Evolutionary conservation across 2,888 invertebrate species (phyloP), one percentile per base, ranked within the genome.

Genomic region (Neoascia interrupta): DNA sequence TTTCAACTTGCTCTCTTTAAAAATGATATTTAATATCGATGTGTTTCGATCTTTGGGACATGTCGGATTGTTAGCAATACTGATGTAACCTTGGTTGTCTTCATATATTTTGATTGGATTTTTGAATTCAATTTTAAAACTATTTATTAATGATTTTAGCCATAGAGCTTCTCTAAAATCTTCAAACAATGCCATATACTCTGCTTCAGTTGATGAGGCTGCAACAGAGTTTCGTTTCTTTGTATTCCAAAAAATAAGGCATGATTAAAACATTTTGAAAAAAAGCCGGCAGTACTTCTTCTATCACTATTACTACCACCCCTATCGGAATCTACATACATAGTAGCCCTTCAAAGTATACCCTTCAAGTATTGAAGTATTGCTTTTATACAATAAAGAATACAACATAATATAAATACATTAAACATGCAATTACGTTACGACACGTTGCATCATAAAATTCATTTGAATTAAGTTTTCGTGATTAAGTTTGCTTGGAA

Each of bases 391-490:
- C 75, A 58, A 49, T 81, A 81, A 39, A 81, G 75, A 51, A 80
- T 19, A 3, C 80, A 75, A 53, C 74, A 79, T 56, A 68, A 5
- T 76, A 81, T 81, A 2, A 5, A 6, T 81, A 82, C 80, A 81
- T 82, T 26, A 82, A 75, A 66, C 72, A 82, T 5, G 79, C 82
- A 13, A 82, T 61, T 15, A 83, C 39, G 58, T 74, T 83, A 66
- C 58, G 37, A 75, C 75, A 83, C 11, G 82, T 81, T 3, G 82
- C 82, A 74, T 82, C 75, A 82, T 51, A 82, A 34, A 45, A 31
- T 72, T 82, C 73, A 15, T 84, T 82, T 53, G 74, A 82, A 81
- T 83, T 82, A 23, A 84, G 69, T 74, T 76, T 51, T 41, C 41
- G 70, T 76, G 82, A 68, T 84, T 41, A 76, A 84, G 49, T 81